These are phyloP conservation scores for Ardeotis arabs DNA, from an alignment of 2,113 vertebrate species.

Conservation along the genomic window DNA sequence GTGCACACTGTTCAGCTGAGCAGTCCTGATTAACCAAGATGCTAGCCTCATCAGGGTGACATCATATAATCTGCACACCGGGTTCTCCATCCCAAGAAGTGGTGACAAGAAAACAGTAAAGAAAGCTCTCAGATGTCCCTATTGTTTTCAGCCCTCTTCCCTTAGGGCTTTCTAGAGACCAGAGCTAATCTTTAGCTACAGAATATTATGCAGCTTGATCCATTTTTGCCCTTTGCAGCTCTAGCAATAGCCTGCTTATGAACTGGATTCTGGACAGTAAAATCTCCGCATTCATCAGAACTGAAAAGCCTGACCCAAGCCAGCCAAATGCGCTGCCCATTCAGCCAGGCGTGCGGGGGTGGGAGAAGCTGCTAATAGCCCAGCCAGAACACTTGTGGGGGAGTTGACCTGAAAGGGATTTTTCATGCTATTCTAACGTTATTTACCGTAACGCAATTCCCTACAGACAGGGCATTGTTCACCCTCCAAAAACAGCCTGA, in stretches of 20 bases:
- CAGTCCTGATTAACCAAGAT: accelerated
- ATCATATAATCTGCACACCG: accelerated
- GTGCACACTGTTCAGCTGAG: not conserved
- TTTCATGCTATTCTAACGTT: slow-evolving; percentile 69
- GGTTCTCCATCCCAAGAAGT: not conserved
- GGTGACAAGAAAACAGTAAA: not conserved
- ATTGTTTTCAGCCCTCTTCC: not conserved
- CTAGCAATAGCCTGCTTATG: not conserved
- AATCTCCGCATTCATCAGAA: not conserved
- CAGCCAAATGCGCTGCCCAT: not conserved
- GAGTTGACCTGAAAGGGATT: slow-evolving; percentile 75
- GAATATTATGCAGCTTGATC: not conserved
- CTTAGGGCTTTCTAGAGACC: not conserved
- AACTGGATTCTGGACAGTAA: not conserved
- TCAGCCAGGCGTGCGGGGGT: not conserved
- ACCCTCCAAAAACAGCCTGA: slow-evolving; percentile 56
- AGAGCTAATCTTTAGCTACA: not conserved
- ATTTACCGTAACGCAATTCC: slow-evolving; percentile 73
- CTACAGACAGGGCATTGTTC: slow-evolving; percentile 74
- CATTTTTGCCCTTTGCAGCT: not conserved
- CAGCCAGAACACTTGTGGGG: slow-evolving; percentile 56
- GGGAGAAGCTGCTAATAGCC: slow-evolving; percentile 15
- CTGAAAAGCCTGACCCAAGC: not conserved
- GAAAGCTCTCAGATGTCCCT: not conserved
- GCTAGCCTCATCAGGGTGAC: not conserved